Percentiles rank a stretch among this genome's conserved stretches.
These are phyloP conservation scores for Psilopsiagon aymara DNA, from an alignment of 2,113 vertebrate genomes.

Conservation along the genomic window DNA sequence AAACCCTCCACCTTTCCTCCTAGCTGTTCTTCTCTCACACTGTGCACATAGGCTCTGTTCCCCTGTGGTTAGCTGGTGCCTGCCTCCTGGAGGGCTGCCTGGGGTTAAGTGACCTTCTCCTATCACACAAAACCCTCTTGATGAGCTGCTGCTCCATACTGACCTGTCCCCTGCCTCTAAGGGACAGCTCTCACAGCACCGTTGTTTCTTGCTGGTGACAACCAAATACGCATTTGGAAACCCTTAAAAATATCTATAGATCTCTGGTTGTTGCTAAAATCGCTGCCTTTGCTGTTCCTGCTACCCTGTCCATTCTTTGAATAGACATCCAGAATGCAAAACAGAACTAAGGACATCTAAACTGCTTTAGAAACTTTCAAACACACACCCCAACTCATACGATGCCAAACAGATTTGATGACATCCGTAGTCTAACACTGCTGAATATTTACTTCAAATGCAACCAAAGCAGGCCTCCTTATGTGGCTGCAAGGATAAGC, in stretches of 20 bases:
- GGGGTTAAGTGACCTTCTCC: background rate
- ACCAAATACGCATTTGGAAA: background rate
- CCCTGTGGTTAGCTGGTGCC: background rate
- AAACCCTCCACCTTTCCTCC: background rate
- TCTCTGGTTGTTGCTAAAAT: background rate
- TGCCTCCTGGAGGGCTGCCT: background rate
- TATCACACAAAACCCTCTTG: background rate
- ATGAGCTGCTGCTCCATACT: background rate
- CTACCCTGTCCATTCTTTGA: background rate
- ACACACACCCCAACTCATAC: background rate
- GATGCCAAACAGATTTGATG: background rate
- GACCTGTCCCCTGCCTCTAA: background rate
- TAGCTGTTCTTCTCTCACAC: background rate
- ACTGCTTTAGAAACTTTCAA: background rate
- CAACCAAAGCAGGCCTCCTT: background rate
- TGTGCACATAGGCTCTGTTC: background rate
- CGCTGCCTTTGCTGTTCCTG: background rate
- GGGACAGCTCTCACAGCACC: background rate
- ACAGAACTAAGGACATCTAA: background rate
- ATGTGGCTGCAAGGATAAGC: rapidly evolving
- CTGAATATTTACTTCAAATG: background rate
- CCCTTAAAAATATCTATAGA: background rate
- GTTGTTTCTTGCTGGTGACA: background rate
- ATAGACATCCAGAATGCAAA: background rate
- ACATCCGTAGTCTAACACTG: background rate